Evolutionary conservation across 2,113 vertebrate species (phyloP).

Genomic region (Puffinus mauretanicus): DNA sequence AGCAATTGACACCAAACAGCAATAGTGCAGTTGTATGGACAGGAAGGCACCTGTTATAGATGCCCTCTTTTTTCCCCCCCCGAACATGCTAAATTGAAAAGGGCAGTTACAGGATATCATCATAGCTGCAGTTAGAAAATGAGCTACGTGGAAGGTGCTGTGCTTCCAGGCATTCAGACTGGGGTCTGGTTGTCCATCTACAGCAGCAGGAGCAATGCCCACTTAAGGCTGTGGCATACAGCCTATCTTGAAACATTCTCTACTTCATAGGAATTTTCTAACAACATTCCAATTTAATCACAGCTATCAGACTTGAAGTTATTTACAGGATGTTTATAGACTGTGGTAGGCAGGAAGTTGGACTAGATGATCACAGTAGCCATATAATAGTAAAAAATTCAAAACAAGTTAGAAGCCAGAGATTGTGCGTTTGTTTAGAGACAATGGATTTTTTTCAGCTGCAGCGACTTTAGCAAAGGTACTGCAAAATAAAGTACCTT

Average conservation of each 20-base stretch:
- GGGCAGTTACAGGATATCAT: neutral
- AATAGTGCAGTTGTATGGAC: fast-evolving
- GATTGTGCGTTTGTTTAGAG: conserved; percentile 22
- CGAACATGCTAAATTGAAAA: neutral
- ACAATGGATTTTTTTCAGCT: conserved; percentile 36
- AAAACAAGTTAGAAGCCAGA: conserved; percentile 60
- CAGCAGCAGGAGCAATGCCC: neutral
- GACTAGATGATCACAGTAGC: conserved; percentile 48
- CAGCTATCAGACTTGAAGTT: conserved; percentile 21
- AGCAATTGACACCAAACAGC: neutral
- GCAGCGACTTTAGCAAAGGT: neutral
- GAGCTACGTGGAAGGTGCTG: neutral
- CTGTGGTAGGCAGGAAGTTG: neutral
- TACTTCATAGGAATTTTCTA: conserved; percentile 5
- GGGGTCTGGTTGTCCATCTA: neutral
- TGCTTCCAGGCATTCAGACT: neutral
- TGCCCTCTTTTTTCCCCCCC: neutral
- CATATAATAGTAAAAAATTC: conserved; percentile 35
- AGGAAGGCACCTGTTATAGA: neutral
- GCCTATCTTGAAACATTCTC: neutral
- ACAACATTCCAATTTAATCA: conserved; percentile 49
- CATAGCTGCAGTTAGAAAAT: fast-evolving
- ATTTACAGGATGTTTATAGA: conserved; percentile 69
- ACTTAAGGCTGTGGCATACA: fast-evolving
- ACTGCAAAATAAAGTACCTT: neutral